Percentiles rank a stretch among this genome's conserved stretches.
These are phyloP conservation scores for Todiramphus chloris DNA, from an alignment of 2,113 vertebrate species.

Conservation along the genomic window DNA sequence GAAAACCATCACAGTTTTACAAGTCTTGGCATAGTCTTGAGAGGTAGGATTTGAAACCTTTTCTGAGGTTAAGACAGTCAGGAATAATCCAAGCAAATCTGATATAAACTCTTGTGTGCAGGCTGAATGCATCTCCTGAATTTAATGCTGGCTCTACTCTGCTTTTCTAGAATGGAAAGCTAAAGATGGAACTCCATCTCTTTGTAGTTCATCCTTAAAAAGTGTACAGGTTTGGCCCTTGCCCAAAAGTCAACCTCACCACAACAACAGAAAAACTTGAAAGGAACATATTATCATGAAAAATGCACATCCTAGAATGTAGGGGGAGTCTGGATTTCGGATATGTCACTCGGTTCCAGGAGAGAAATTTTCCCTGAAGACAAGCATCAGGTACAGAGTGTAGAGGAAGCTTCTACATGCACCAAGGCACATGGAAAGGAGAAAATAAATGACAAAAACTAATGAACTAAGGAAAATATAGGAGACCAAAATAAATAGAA, in stretches of 20 bases:
- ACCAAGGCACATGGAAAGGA: accelerated
- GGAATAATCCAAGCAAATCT: background rate
- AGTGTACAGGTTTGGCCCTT: background rate
- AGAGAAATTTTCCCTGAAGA: background rate
- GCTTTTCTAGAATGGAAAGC: background rate
- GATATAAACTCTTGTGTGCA: background rate
- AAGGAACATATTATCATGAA: background rate
- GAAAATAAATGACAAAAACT: background rate
- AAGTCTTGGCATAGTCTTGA: background rate
- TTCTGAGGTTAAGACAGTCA: background rate
- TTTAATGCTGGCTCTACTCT: background rate
- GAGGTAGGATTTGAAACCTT: background rate
- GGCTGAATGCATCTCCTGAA: background rate
- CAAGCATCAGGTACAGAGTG: background rate
- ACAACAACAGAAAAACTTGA: background rate
- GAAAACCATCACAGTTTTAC: background rate
- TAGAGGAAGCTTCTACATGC: background rate
- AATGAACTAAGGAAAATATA: background rate
- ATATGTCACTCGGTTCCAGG: background rate
- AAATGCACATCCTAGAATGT: background rate
- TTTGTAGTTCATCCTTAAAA: background rate
- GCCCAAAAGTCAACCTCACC: background rate
- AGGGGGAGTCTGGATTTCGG: background rate
- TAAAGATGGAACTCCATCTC: background rate
- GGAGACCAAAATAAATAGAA: background rate